Conservation (phyloP, 2,113 vertebrate genomes). For the Gallinago undulata region DNA sequence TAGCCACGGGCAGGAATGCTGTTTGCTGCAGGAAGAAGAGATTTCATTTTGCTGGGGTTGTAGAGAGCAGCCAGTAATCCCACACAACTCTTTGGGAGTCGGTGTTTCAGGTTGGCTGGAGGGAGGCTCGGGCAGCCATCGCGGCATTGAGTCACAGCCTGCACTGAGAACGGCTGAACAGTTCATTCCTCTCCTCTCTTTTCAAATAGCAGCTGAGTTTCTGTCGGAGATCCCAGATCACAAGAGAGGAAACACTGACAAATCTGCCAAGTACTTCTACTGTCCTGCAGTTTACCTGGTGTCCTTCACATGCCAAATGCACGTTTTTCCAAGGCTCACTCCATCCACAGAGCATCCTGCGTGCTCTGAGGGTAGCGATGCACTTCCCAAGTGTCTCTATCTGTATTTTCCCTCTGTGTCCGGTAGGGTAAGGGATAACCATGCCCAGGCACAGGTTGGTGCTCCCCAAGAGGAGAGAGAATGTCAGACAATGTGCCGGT, state of each 20-base stretch:
- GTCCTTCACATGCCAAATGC: neutral
- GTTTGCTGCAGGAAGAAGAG: neutral
- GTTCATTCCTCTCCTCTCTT: neutral
- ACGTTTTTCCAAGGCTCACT: neutral
- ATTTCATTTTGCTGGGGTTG: neutral
- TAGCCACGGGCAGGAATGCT: neutral
- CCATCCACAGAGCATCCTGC: neutral
- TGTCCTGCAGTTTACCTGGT: neutral
- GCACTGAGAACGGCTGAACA: neutral
- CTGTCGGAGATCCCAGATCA: neutral
- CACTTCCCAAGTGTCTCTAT: neutral
- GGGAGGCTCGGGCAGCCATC: neutral
- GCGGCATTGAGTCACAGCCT: neutral
- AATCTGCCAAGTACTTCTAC: neutral
- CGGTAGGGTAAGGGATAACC: neutral
- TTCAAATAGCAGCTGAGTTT: neutral
- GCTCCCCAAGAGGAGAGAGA: neutral
- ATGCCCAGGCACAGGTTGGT: rapidly evolving
- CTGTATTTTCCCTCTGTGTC: neutral
- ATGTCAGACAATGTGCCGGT: no score
- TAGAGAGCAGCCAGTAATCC: neutral
- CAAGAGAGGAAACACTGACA: neutral
- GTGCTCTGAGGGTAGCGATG: neutral
- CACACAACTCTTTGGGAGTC: neutral
- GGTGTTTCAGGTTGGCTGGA: neutral